These are phyloP conservation scores for Pseudomyrmex flavicornis DNA, from an alignment of 1,140 invertebrate genomes.

Conservation along the genomic window DNA sequence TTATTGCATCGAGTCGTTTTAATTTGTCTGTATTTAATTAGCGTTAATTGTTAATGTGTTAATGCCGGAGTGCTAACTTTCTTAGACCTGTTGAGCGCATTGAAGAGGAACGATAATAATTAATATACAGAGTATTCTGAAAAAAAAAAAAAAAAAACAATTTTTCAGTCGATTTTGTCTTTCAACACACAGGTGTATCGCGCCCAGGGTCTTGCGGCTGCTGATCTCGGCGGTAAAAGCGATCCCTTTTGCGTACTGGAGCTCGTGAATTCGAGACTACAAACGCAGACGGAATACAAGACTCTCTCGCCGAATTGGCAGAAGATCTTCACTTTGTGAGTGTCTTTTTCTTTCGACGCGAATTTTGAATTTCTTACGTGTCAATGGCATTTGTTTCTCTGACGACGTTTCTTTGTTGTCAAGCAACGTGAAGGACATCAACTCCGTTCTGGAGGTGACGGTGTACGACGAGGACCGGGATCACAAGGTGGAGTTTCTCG, in stretches of 20 bases:
- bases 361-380: background rate
- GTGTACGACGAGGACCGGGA: slow-evolving; percentile 99
- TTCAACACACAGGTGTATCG: too few relatives aligned
- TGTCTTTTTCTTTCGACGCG: slow-evolving; percentile 63
- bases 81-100: background rate
- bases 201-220: slow-evolving; percentile 95
- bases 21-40: background rate
- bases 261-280: slow-evolving; percentile 96
- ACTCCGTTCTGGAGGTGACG: slow-evolving; percentile 97
- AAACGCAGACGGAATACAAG: slow-evolving; percentile 99
- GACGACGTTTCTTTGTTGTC: background rate
- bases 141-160: slow-evolving; percentile 74
- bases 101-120: slow-evolving; percentile 9
- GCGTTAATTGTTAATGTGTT: slow-evolving; percentile 7
- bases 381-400: too few relatives aligned
- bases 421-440: slow-evolving; percentile 98
- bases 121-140: background rate
- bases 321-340: slow-evolving; percentile 99
- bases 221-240: slow-evolving; percentile 96
- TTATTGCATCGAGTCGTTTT: too few relatives aligned
- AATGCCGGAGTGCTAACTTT: slow-evolving; percentile 10
- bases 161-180: too few relatives aligned
- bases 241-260: slow-evolving; percentile 99
- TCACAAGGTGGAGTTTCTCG: slow-evolving; percentile 99
- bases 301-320: slow-evolving; percentile 98